These are phyloP conservation scores for Auanema freiburgensis DNA, from an alignment of 2,888 invertebrate species.

Conservation along the genomic window DNA sequence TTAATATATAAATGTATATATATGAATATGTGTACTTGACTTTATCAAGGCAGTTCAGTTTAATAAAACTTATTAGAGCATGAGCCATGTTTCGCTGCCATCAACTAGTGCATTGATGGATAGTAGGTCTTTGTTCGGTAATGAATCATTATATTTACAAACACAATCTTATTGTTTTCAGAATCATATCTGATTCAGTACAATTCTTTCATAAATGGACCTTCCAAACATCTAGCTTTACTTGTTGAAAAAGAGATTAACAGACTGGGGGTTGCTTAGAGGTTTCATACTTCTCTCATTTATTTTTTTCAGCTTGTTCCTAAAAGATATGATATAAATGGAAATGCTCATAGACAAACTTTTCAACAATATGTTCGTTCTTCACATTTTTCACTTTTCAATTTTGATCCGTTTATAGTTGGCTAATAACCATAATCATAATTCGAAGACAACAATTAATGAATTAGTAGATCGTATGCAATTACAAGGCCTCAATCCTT, in stretches of 20 bases:
- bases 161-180: not conserved
- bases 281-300: not conserved
- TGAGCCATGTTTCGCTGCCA: too few species aligned
- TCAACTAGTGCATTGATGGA: too few species aligned
- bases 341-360: constrained; percentile 5
- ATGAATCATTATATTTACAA: too few species aligned
- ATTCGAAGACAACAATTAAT: too few species aligned
- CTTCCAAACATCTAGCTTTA: constrained; percentile 1
- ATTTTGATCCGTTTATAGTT: not conserved
- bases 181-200: constrained; percentile 14
- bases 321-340: constrained; percentile 4
- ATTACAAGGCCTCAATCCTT: too few species aligned
- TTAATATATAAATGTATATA: too few species aligned
- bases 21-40: too few species aligned
- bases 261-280: not conserved
- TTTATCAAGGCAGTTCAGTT: too few species aligned
- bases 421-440: too few species aligned
- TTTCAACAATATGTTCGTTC: constrained; percentile 15
- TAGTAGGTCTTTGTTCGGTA: too few species aligned
- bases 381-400: constrained; percentile 6
- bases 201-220: constrained; percentile 3
- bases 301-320: constrained; percentile 14
- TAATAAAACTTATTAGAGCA: too few species aligned
- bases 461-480: too few species aligned
- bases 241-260: constrained; percentile 14